These are phyloP conservation scores for Pristionchus maxplancki DNA, from an alignment of 2,888 invertebrate species.

Conservation along the genomic window DNA sequence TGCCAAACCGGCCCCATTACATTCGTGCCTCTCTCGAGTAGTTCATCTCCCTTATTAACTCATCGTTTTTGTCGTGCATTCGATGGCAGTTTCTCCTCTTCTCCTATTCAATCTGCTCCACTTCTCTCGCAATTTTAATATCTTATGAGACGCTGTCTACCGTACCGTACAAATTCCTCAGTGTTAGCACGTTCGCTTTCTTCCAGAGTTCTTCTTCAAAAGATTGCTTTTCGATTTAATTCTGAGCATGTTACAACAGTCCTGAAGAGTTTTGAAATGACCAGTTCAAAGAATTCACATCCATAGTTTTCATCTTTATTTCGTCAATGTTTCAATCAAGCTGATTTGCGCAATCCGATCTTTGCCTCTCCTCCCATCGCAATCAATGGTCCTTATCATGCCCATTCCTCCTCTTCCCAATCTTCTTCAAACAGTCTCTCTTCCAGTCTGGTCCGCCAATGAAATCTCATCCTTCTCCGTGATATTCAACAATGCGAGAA, in stretches of 20 bases:
- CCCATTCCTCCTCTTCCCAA: background rate
- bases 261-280: too few relatives aligned
- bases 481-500: constrained; percentile 10
- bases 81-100: constrained; percentile 11
- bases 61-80: constrained; percentile 32
- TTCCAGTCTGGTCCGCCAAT: constrained; percentile 19
- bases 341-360: background rate
- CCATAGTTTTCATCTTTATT: background rate
- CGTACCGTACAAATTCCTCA: background rate
- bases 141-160: constrained; percentile 8
- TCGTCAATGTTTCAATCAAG: background rate
- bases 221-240: background rate
- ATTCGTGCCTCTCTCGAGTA: background rate
- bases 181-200: background rate
- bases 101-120: background rate
- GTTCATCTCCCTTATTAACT: constrained; percentile 32
- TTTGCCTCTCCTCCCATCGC: background rate
- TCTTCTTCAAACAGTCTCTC: background rate
- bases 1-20: constrained; percentile 8
- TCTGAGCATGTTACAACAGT: too few relatives aligned
- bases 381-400: constrained; percentile 14
- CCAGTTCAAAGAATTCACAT: too few relatives aligned
- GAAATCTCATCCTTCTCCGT: background rate
- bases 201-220: background rate
- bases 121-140: background rate